Evolutionary conservation across 2,113 vertebrate species (phyloP).

Genomic region (Rhineura floridana): DNA sequence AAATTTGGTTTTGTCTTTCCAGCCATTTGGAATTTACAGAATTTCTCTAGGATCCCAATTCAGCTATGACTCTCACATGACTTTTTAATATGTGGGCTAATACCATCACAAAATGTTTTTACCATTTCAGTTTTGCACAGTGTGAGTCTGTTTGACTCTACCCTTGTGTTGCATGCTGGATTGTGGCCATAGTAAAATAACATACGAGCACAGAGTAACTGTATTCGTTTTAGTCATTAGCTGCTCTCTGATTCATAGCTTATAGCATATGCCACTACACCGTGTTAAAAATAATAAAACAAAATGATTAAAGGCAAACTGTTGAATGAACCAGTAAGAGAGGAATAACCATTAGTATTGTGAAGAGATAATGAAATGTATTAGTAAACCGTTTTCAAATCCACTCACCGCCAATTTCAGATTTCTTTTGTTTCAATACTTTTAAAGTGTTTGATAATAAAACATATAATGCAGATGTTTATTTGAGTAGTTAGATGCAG

Average conservation of each 20-base stretch:
- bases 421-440: slow-evolving; percentile 47
- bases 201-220: slow-evolving; percentile 37
- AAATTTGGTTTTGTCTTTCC: not conserved
- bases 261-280: slow-evolving; percentile 57
- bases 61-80: not conserved
- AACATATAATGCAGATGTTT: slow-evolving; percentile 12
- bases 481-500: slow-evolving; percentile 4
- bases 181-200: slow-evolving; percentile 30
- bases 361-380: slow-evolving; percentile 42
- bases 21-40: not conserved
- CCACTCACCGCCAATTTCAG: not conserved
- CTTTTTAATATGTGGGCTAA: not conserved
- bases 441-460: slow-evolving; percentile 44
- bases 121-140: not conserved
- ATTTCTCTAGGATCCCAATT: not conserved
- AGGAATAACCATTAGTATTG: slow-evolving; percentile 49
- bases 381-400: slow-evolving; percentile 33
- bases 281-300: slow-evolving; percentile 58
- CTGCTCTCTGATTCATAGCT: slow-evolving; percentile 62
- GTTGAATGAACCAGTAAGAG: slow-evolving; percentile 54
- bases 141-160: not conserved
- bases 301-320: slow-evolving; percentile 51
- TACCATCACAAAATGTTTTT: not conserved
- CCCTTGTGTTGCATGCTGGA: slow-evolving; percentile 13
- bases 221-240: slow-evolving; percentile 58